These are phyloP conservation scores for Chaetura pelagica DNA, from an alignment of 2,113 vertebrate species.

Conservation along the genomic window DNA sequence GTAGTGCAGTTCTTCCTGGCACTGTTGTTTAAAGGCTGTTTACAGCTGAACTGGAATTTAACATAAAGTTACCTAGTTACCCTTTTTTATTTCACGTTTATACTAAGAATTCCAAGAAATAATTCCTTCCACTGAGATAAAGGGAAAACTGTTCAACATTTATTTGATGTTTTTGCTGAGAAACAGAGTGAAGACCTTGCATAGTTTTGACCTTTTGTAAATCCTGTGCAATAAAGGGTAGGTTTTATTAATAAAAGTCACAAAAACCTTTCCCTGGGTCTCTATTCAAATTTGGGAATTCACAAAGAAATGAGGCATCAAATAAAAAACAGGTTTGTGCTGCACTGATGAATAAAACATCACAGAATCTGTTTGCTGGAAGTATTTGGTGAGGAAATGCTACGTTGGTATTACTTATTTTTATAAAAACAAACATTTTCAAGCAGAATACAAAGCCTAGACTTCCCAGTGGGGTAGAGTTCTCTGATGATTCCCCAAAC, in stretches of 20 bases:
- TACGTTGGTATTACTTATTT: constrained; percentile 7
- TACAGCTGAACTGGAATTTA: constrained; percentile 28
- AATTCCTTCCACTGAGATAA: constrained; percentile 15
- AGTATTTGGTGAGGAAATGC: constrained; percentile 35
- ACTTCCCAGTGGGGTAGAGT: constrained; percentile 15
- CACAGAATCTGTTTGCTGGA: not conserved
- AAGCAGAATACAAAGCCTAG: constrained; percentile 29
- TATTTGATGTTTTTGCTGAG: not conserved
- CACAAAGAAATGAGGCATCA: not conserved
- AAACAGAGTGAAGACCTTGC: constrained; percentile 21
- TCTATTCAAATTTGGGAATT: not conserved
- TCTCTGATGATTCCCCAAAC: constrained; percentile 65
- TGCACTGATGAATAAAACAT: constrained; percentile 7
- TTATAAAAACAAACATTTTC: constrained; percentile 37
- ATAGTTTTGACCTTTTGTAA: not conserved
- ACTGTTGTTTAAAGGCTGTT: not conserved
- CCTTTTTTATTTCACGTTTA: constrained; percentile 17
- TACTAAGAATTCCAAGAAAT: constrained; percentile 8
- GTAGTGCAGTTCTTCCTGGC: not conserved
- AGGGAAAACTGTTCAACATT: not conserved
- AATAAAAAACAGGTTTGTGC: not conserved
- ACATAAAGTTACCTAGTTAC: not conserved
- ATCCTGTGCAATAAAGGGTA: not conserved
- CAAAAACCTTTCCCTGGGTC: not conserved
- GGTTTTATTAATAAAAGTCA: not conserved